These are phyloP conservation scores for Podiceps cristatus DNA, from an alignment of 2,113 vertebrate species.

Conservation along the genomic window DNA sequence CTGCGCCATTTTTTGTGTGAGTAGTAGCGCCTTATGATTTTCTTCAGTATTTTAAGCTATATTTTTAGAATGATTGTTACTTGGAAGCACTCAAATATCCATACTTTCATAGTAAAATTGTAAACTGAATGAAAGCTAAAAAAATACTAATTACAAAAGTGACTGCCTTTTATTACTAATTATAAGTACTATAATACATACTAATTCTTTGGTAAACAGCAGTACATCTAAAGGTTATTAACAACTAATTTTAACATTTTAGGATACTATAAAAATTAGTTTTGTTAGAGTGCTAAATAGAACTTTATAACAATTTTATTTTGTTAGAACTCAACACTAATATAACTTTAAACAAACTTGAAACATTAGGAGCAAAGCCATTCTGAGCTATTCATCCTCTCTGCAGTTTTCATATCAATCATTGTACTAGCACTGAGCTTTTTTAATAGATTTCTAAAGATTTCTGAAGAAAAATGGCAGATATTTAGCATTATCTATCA, in stretches of 20 bases:
- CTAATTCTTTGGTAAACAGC: not conserved
- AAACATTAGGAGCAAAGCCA: slow-evolving; percentile 28
- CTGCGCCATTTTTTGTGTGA: not conserved
- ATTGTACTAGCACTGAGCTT: slow-evolving; percentile 41
- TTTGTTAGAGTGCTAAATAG: not conserved
- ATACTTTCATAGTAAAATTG: not conserved
- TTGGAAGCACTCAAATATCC: not conserved
- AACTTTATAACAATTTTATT: not conserved
- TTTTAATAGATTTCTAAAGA: slow-evolving; percentile 73
- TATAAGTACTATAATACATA: not conserved
- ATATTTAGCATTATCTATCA: slow-evolving; percentile 73
- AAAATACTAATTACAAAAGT: not conserved
- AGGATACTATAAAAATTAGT: not conserved
- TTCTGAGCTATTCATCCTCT: slow-evolving; percentile 46
- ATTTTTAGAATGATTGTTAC: not conserved
- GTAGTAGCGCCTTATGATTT: not conserved
- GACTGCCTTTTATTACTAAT: not conserved
- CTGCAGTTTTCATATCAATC: slow-evolving; percentile 59
- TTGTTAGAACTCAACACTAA: not conserved
- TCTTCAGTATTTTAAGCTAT: not conserved
- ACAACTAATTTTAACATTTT: not conserved
- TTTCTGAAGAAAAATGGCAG: slow-evolving; percentile 71
- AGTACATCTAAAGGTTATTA: not conserved
- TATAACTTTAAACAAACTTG: slow-evolving; percentile 44
- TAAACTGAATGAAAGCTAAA: not conserved